Evolutionary conservation across 2,888 invertebrate genomes (phyloP).

Genomic region (Luffia ferchaultella): DNA sequence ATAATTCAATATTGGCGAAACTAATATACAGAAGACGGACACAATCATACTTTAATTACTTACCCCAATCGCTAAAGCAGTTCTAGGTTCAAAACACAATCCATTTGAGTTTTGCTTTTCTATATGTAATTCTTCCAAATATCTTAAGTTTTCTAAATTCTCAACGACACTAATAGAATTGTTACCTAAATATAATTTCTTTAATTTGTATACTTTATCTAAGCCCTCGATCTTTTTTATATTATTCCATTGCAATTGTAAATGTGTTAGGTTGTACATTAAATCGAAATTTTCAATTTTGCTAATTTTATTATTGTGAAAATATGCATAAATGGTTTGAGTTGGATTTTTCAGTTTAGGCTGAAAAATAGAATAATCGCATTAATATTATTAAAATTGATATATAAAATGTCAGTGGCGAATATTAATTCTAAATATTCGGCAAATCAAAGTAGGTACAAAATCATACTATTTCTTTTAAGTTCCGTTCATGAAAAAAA

Average conservation of each 20-base stretch:
- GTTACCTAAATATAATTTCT: slow-evolving; percentile 78
- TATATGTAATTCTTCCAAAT: slow-evolving; percentile 72
- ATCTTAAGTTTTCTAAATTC: slow-evolving; percentile 67
- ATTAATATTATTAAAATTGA: too few relatives aligned
- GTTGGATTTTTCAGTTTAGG: slow-evolving; percentile 37
- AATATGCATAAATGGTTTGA: slow-evolving; percentile 71
- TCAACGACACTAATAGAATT: slow-evolving; percentile 75
- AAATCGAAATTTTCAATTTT: slow-evolving; percentile 76
- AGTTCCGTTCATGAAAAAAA: slow-evolving; percentile 66
- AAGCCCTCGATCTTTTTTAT: slow-evolving; percentile 75
- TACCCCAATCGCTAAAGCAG: slow-evolving; percentile 66
- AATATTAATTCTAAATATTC: too few relatives aligned
- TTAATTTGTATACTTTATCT: slow-evolving; percentile 68
- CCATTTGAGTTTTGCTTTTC: slow-evolving; percentile 72
- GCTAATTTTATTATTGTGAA: slow-evolving; percentile 82
- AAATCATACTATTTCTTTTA: slow-evolving; percentile 65
- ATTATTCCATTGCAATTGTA: slow-evolving; percentile 81
- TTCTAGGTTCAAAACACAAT: slow-evolving; percentile 73
- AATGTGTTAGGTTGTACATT: slow-evolving; percentile 70
- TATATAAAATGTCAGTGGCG: too few relatives aligned
- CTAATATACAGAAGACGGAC: too few relatives aligned
- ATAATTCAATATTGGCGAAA: too few relatives aligned
- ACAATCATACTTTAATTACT: too few relatives aligned
- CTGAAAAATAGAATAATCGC: slow-evolving; percentile 32
- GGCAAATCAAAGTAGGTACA: neutral